phyloP scores from a whole-genome alignment of 2,888 invertebrate species.

The Athalia cordata region DNA sequence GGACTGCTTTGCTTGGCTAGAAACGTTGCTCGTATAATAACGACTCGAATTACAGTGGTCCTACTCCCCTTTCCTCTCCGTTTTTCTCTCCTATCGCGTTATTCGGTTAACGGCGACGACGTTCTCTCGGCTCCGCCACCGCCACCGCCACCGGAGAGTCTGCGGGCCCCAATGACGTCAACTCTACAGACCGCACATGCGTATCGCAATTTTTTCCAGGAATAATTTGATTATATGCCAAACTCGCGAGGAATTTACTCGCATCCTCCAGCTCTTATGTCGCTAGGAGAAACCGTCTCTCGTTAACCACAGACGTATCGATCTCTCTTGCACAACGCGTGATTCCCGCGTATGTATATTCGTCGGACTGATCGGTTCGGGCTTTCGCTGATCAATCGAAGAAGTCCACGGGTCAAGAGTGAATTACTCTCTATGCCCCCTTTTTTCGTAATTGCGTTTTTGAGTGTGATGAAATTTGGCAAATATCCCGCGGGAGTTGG shows the following conservation, averaged over 20 bases:
- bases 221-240: slow-evolving; percentile 68
- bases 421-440: too few species aligned
- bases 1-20: slow-evolving; percentile 20
- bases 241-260: slow-evolving; percentile 59
- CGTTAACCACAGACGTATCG: slow-evolving; percentile 27
- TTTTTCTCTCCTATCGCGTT: slow-evolving; percentile 45
- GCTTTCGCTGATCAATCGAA: too few species aligned
- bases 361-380: slow-evolving; percentile 27
- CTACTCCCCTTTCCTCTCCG: slow-evolving; percentile 30
- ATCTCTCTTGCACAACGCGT: slow-evolving; percentile 2
- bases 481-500: neutral
- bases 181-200: slow-evolving; percentile 60
- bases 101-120: neutral
- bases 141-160: slow-evolving; percentile 12
- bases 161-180: slow-evolving; percentile 46
- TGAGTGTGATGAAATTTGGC: neutral
- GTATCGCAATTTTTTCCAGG: slow-evolving; percentile 56
- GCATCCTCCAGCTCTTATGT: neutral
- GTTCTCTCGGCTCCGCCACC: slow-evolving; percentile 20
- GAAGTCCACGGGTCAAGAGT: too few species aligned
- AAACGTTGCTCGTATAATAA: slow-evolving; percentile 25
- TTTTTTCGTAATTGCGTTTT: neutral
- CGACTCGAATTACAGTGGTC: slow-evolving; percentile 36
- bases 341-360: neutral
- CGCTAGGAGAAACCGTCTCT: slow-evolving; percentile 10